Base-by-base conservation (phyloP, 2,888 invertebrate species). In the Drosophila niveifrons region DNA sequence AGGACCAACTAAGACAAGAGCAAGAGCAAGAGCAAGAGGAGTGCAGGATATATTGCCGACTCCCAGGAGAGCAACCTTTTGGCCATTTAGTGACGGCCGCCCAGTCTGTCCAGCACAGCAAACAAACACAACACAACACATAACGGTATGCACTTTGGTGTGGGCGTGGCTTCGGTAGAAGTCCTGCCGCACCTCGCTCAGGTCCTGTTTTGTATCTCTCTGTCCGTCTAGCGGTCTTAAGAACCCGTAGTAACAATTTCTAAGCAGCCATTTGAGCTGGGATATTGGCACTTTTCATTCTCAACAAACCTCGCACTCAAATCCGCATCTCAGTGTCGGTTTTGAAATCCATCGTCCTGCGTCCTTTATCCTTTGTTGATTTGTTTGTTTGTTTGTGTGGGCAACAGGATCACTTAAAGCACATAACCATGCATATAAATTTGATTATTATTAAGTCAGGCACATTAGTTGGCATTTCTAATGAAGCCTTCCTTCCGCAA, bases 401-500 rank as follows among this genome's bases (percentile, higher is more conserved):
- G 69, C 65, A 62, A 79, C 75, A 81, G 80, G 71, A 77, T 77
- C 74, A 83, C 82, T 82, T 82, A 82, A 84, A 89, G 85, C 83
- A 90, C 90, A 91, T 91, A 91, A 91, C 91, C 90, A 90, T 91
- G 91, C 91, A 90, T 90, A 90, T 90, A 90, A 90, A 90, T 90
- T 90, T 90, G 90, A 90, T 90, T 90, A 90, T 90, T 90, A 90
- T 90, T 90, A 90, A 90, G 88, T 89, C 89, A 80, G 69, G 81
- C 80, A 89, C 90, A 87, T 87, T 89, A 89, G 86, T 86, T 73
- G 57, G 89, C 80, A 87, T 86, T 72, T 78, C 88, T 89, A 80
- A 86, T 87, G 88, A 79, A 71, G 23, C 67, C 46, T 34, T 34
- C 31, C 8, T 34, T 34, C 31, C 8, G 15, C 23, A 29, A 52